These are phyloP conservation scores for Pachyuromys duprasi DNA, from an alignment of 2,797 vertebrate species.

Conservation along the genomic window DNA sequence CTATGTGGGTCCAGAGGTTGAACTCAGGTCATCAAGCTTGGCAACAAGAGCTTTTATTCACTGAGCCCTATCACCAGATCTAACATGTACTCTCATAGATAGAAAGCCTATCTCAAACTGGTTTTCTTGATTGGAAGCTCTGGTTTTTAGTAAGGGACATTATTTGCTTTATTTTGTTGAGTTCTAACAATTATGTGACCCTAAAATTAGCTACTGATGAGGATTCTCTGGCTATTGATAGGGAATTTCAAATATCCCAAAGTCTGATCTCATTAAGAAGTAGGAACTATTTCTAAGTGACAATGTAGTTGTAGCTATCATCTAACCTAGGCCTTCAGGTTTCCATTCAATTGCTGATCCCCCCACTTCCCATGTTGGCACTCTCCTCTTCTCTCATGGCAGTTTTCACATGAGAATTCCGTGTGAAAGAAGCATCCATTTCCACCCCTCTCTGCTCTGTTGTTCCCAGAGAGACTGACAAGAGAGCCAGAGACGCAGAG, in stretches of 20 bases:
- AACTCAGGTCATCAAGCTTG: neutral
- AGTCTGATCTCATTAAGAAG: conserved; percentile 8
- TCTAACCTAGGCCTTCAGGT: neutral
- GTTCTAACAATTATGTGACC: conserved; percentile 36
- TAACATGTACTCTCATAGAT: neutral
- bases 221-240: neutral
- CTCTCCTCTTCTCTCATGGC: neutral
- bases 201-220: conserved; percentile 12
- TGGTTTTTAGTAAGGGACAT: conserved; percentile 1
- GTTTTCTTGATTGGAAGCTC: conserved; percentile 29
- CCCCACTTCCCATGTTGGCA: neutral
- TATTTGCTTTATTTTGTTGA: conserved; percentile 22
- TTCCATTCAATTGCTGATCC: neutral
- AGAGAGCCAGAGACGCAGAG: conserved; percentile 87
- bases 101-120: neutral
- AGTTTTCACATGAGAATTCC: conserved; percentile 14
- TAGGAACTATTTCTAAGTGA: neutral
- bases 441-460: conserved; percentile 45
- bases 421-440: neutral
- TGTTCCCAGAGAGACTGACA: conserved; percentile 88
- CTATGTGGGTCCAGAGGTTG: neutral
- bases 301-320: neutral
- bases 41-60: neutral
- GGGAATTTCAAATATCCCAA: conserved; percentile 23
- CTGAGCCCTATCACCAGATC: neutral